These are phyloP conservation scores for Caenorhabditis macrosperma DNA, from an alignment of 2,888 invertebrate genomes.

Conservation along the genomic window DNA sequence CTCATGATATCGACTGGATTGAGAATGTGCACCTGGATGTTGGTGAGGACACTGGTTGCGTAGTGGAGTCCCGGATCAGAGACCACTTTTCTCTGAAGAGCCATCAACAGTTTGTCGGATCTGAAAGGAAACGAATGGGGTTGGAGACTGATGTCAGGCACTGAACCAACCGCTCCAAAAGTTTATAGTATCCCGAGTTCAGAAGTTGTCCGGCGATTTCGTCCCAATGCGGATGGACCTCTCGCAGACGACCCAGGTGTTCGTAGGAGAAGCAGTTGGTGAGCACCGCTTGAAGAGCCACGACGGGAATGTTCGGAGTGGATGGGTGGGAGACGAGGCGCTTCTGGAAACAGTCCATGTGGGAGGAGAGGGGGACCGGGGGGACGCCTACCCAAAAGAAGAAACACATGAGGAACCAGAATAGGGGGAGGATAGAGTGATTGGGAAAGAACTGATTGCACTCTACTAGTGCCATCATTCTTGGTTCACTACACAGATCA, in stretches of 20 bases:
- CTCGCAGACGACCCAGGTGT: slow-evolving; percentile 70
- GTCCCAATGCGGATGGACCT: slow-evolving; percentile 79
- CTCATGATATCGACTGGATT: slow-evolving; percentile 79
- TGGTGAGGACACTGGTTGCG: slow-evolving; percentile 74
- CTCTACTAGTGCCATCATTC: not conserved
- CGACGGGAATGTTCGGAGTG: slow-evolving; percentile 53
- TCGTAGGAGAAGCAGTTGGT: slow-evolving; percentile 69
- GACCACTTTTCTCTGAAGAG: slow-evolving; percentile 65
- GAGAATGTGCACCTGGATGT: slow-evolving; percentile 77
- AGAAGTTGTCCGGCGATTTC: slow-evolving; percentile 78
- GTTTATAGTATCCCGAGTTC: slow-evolving; percentile 75
- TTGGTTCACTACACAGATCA: not conserved
- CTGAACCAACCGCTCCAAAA: slow-evolving; percentile 62
- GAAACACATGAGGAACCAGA: not conserved
- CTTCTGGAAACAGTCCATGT: slow-evolving; percentile 20
- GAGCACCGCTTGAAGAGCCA: slow-evolving; percentile 72
- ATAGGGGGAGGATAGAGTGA: no score
- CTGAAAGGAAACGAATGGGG: slow-evolving; percentile 21
- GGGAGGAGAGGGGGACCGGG: not conserved
- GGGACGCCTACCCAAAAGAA: not conserved
- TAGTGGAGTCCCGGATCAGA: slow-evolving; percentile 67
- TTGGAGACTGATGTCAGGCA: not conserved
- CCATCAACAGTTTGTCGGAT: slow-evolving; percentile 71
- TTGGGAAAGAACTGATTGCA: no score
- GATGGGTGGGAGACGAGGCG: slow-evolving; percentile 52